Evolutionary conservation across 2,888 invertebrate species (phyloP), one percentile per base, ranked within the genome.

Genomic region (Chrysopilus asiliformis): DNA sequence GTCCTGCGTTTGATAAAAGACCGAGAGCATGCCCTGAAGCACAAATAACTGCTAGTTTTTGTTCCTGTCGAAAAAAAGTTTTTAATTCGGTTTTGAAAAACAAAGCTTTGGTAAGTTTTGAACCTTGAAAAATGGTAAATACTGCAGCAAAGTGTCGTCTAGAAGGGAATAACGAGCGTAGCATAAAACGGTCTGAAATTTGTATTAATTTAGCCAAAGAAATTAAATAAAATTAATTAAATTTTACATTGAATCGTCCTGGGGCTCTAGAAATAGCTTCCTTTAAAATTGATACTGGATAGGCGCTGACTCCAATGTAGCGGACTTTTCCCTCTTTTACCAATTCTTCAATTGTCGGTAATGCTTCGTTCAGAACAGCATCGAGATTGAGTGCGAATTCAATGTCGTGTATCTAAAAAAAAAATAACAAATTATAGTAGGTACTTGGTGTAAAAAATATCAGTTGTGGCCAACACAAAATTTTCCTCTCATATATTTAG

Each of bases 361-460:
- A 57, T 0, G 87, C 86, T 62, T 90, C 86, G 30, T 79, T 76
- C 3, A 86, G 48, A 3, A 91, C 66, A 2, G 79, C 60, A 19
- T 82, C 74, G 10, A 74, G 56, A 39, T 71, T 74, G 3, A 78
- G 73, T 1, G 84, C 80, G 58, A 86, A 90, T 49, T 89, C 87
- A 34, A 81, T 64, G 52, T 91, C 90, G 51, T 90, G 90, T 10
- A 89, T 70, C 87, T n/a, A n/a, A 89, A 54, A n/a, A n/a, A n/a
- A n/a, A 55, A 42, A 27, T 22, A 27, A 19, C 9, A 32, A 19
- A 32, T 12, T 19, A 4, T 26, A 26, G 13, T 31, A n/a, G n/a
- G n/a, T n/a, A n/a, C n/a, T n/a, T n/a, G n/a, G n/a, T n/a, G n/a
- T n/a, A n/a, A n/a, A n/a, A n/a, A n/a, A n/a, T n/a, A n/a, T n/a